phyloP scores from a whole-genome alignment of 2,113 vertebrate genomes.

The Glareola pratincola region DNA sequence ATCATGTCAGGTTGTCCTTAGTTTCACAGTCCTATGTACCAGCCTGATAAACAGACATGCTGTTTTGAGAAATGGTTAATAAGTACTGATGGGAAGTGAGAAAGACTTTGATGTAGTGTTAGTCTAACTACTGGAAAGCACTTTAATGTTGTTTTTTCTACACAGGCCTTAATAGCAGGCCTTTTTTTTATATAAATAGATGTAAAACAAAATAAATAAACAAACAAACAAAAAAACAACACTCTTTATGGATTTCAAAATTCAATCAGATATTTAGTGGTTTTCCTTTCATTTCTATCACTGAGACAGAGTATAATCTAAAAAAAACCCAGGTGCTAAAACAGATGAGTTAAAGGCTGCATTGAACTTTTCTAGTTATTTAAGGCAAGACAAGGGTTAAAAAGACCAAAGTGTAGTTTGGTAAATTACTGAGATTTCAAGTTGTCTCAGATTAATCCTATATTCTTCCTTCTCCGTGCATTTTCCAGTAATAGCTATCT shows the following conservation, averaged over 20 bases:
- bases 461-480: fast-evolving
- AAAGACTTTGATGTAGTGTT: background rate
- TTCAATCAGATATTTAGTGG: background rate
- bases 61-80: background rate
- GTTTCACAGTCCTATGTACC: background rate
- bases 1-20: background rate
- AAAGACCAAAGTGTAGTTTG: background rate
- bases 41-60: background rate
- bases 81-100: background rate
- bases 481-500: background rate
- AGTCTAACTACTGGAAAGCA: background rate
- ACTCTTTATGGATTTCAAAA: background rate
- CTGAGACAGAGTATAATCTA: background rate
- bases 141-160: background rate
- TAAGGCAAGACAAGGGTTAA: background rate
- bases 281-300: background rate
- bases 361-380: background rate
- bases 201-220: too few species aligned
- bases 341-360: background rate
- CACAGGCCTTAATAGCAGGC: background rate
- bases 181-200: background rate
- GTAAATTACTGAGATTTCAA: background rate
- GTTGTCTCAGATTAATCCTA: background rate
- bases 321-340: background rate
- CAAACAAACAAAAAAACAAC: background rate